phyloP scores from a whole-genome alignment of 2,797 vertebrate genomes.

The Uromys caudimaculatus region DNA sequence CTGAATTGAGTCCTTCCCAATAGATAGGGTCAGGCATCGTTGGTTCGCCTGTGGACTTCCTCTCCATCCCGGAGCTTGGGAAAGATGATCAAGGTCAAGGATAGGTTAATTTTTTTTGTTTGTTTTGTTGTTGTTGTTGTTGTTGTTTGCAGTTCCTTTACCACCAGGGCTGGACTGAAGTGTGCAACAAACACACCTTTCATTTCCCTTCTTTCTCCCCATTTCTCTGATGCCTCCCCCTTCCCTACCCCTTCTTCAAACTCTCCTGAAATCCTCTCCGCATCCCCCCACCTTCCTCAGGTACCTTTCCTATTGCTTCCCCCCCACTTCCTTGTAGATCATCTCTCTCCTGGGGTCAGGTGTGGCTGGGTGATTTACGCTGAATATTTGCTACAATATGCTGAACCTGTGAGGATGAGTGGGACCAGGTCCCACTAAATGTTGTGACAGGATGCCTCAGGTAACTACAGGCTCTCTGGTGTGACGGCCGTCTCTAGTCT shows the following conservation, averaged over 20 bases:
- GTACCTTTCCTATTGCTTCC: neutral
- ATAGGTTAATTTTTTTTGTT: neutral
- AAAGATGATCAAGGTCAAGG: neutral
- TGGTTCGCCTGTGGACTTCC: neutral
- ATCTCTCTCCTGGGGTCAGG: neutral
- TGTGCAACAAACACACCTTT: neutral
- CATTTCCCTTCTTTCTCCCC: neutral
- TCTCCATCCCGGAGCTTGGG: neutral
- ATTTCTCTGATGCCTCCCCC: neutral
- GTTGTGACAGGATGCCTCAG: neutral
- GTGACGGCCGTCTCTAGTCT: neutral
- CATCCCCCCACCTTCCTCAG: neutral
- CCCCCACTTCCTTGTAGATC: neutral
- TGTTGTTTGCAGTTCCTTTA: conserved; percentile 33
- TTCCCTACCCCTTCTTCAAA: neutral
- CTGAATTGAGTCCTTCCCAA: neutral
- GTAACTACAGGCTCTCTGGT: neutral
- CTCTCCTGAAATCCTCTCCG: neutral
- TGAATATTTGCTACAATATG: neutral
- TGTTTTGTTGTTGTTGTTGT: neutral
- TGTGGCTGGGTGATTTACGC: neutral
- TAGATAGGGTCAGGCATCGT: neutral
- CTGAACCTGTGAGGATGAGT: neutral
- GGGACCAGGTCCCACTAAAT: neutral
- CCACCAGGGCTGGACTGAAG: neutral